Percentiles rank a stretch among this genome's conserved stretches.
Evolutionary conservation across 2,797 vertebrate species (phyloP).

Genomic region (Microtus agrestis): DNA sequence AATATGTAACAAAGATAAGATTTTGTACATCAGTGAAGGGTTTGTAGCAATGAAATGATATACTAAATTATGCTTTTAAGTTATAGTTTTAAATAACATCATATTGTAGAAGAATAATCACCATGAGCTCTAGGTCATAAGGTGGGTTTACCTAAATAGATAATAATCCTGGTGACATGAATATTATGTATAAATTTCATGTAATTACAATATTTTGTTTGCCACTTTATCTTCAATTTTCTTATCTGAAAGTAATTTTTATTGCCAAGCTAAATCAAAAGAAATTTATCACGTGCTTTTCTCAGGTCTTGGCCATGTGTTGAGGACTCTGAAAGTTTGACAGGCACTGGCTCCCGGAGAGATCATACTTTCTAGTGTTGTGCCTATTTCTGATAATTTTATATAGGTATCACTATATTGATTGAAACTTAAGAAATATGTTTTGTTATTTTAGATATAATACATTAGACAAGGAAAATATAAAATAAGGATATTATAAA

Average conservation of each 20-base stretch:
- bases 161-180: neutral
- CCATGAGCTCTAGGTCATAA: neutral
- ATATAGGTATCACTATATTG: neutral
- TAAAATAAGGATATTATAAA: conserved; percentile 36
- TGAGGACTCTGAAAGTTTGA: neutral
- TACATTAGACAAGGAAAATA: neutral
- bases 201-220: neutral
- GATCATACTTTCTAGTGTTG: neutral
- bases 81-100: neutral
- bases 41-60: neutral
- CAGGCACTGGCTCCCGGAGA: neutral
- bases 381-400: neutral
- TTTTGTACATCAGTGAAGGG: neutral
- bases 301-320: neutral
- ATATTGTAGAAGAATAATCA: neutral
- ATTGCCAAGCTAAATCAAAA: neutral
- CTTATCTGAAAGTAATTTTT: conserved; percentile 40
- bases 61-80: conserved; percentile 21
- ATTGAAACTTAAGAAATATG: neutral
- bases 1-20: neutral
- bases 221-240: neutral
- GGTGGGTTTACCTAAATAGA: neutral
- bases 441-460: conserved; percentile 21
- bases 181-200: neutral
- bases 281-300: neutral